Evolutionary conservation across 1,140 invertebrate species (phyloP), one percentile per base, ranked within the genome.

Genomic region (Physella acuta): DNA sequence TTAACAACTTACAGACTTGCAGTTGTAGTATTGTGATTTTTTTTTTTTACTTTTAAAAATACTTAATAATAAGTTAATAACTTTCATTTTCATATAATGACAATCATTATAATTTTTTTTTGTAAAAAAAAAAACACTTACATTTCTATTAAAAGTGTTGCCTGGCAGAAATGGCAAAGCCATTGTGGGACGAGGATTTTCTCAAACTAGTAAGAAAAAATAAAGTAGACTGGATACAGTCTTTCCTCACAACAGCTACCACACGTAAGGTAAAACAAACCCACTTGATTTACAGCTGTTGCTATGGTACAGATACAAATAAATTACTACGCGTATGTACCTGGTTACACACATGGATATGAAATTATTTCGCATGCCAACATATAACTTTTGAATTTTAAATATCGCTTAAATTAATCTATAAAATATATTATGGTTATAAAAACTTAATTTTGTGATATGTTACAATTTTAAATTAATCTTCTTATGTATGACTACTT

Each of bases 121-220:
- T 65, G 34, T 16, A 37, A 33, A 60, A 30, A 53, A 28, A 14
- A 26, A 33, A 36, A 63, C 60, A 76, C 76, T 83, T 79, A 84
- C 82, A 66, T 70, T 77, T n/a, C 64, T 68, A 67, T 77, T 79
- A 65, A 82, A 82, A 44, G 75, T 77, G 65, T 84, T 82, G 60
- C 82, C 82, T 37, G 82, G 82, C 65, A 84, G 72, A 72, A 80
- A 81, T 66, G 82, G 82, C 75, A 84, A 74, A 58, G 81, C 76
- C 82, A 84, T 79, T 51, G 20, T 71, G n/a, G 59, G 60, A 36
- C 36, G n/a, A 61, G 24, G 53, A 37, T 39, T 16, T 53, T 52
- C n/a, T 33, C 2, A 61, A 39, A 24, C 1, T 33, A 58, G 56
- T 28, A 8, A 44, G 36, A 37, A 14, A 28, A 34, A 56, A 16